Conservation (phyloP, 2,888 invertebrate species). For the Sericinus montela region DNA sequence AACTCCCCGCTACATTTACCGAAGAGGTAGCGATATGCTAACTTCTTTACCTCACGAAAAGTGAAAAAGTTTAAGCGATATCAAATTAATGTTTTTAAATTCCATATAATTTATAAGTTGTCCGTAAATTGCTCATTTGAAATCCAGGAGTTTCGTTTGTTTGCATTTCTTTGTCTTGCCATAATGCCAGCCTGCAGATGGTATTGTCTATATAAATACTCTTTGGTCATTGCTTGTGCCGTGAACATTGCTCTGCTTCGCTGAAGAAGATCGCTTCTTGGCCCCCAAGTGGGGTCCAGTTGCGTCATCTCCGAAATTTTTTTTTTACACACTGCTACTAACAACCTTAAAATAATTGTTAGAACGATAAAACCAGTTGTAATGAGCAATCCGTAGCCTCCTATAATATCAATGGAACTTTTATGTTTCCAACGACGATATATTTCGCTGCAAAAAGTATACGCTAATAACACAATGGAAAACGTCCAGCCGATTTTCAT, state of each 20-base stretch:
- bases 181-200: slow-evolving; percentile 62
- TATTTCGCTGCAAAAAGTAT: slow-evolving; percentile 37
- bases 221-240: slow-evolving; percentile 73
- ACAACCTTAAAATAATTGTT: slow-evolving; percentile 28
- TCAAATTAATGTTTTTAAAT: slow-evolving; percentile 12
- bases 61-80: no score
- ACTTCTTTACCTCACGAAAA: no score
- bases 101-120: slow-evolving; percentile 4
- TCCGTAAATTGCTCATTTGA: neutral
- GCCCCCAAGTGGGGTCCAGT: slow-evolving; percentile 57
- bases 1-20: no score
- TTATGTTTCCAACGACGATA: slow-evolving; percentile 10
- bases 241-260: slow-evolving; percentile 69
- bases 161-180: slow-evolving; percentile 47
- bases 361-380: slow-evolving; percentile 20
- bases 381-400: slow-evolving; percentile 26
- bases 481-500: slow-evolving; percentile 50
- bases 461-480: slow-evolving; percentile 35
- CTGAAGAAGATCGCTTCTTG: slow-evolving; percentile 46
- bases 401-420: slow-evolving; percentile 18
- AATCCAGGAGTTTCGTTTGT: slow-evolving; percentile 21
- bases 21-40: no score
- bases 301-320: slow-evolving; percentile 30
- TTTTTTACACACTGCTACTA: slow-evolving; percentile 34
- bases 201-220: slow-evolving; percentile 70